Conservation (phyloP, 2,113 vertebrate genomes). For the Ochotona princeps region DNA sequence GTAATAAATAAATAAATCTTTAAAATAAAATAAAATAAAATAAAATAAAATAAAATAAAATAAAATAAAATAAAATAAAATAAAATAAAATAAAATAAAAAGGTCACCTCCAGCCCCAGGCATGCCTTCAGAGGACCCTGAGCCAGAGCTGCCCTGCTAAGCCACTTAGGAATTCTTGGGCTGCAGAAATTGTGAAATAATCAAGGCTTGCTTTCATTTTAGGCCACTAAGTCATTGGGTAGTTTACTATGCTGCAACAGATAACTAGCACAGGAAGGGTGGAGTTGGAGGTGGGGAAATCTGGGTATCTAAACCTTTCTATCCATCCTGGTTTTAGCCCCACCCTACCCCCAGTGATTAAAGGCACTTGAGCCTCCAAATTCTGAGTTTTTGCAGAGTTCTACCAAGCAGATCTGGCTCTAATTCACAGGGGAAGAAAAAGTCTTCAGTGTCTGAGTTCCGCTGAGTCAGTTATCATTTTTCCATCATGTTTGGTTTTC, state of each 20-base stretch:
- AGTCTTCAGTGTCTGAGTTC: neutral
- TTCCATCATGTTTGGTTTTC: conserved; percentile 19
- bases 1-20: no score
- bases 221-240: neutral
- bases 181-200: neutral
- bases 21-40: no score
- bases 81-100: no score
- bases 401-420: neutral
- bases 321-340: neutral
- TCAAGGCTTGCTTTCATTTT: neutral
- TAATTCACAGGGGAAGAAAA: neutral
- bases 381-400: neutral
- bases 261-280: neutral
- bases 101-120: neutral
- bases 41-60: no score
- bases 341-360: neutral
- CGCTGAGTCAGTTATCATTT: neutral
- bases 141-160: neutral
- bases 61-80: no score
- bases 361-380: neutral
- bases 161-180: neutral
- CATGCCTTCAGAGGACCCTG: neutral
- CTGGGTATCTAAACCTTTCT: neutral
- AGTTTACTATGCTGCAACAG: neutral
- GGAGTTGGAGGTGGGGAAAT: neutral